These are phyloP conservation scores for Coreius guichenoti DNA, from an alignment of 2,797 vertebrate genomes.

Conservation along the genomic window DNA sequence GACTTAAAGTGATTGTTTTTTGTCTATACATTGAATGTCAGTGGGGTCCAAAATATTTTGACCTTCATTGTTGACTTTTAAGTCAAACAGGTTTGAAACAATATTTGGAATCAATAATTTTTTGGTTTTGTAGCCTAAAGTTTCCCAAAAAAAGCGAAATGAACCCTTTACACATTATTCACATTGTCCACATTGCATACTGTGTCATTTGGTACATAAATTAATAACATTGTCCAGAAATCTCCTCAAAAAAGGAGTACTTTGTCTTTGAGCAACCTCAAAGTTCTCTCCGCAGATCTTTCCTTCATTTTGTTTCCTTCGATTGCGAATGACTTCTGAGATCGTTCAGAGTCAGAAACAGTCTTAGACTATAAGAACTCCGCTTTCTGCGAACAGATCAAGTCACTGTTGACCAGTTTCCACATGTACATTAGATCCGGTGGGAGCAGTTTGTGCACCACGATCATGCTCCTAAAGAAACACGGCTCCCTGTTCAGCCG, in stretches of 20 bases:
- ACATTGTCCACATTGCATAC: slow-evolving; percentile 2
- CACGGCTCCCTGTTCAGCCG: slow-evolving; percentile 94
- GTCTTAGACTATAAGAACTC: slow-evolving; percentile 80
- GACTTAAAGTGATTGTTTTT: background rate
- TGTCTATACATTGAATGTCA: background rate
- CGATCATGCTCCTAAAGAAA: slow-evolving; percentile 91
- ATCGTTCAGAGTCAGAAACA: background rate
- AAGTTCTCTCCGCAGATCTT: slow-evolving; percentile 11
- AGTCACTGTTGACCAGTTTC: slow-evolving; percentile 88
- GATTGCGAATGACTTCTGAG: background rate
- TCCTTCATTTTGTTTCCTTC: background rate
- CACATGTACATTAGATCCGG: slow-evolving; percentile 89
- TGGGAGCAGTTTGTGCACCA: slow-evolving; percentile 95
- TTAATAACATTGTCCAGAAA: slow-evolving; percentile 42
- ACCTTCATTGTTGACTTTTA: too few species aligned
- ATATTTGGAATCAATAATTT: background rate
- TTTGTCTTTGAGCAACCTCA: slow-evolving; percentile 42
- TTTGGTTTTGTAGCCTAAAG: background rate
- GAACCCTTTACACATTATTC: slow-evolving; percentile 35
- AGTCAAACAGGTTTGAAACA: background rate
- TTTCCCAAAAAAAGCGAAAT: background rate
- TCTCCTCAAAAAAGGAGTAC: slow-evolving; percentile 68
- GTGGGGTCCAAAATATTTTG: background rate
- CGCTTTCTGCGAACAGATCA: slow-evolving; percentile 86
- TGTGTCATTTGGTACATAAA: slow-evolving; percentile 49